A percentile compares a stretch with the other conserved stretches of the same genome.
Conservation (phyloP, 1,140 invertebrate species). For the Notospermus geniculatus region DNA sequence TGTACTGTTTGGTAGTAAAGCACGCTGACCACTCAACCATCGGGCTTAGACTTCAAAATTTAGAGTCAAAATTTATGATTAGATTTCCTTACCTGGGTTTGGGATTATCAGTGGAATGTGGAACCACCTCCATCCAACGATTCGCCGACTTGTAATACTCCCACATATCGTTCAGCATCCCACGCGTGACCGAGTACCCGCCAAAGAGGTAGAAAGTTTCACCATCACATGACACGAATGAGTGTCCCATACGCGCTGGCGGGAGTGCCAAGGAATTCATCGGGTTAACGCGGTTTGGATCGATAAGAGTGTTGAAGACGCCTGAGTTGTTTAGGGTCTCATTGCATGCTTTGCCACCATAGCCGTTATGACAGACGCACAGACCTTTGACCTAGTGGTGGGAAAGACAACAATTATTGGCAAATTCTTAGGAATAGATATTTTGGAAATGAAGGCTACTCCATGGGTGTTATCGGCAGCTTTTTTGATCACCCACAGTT, state of each 20-base stretch:
- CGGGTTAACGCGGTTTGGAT: constrained; percentile 6
- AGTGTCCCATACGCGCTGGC: constrained; percentile 76
- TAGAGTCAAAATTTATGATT: not conserved
- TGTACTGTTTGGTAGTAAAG: too few relatives aligned
- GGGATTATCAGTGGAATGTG: constrained; percentile 33
- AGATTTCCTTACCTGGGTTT: constrained; percentile 28
- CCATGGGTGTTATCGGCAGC: too few relatives aligned
- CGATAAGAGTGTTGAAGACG: constrained; percentile 59
- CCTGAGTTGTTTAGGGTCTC: constrained; percentile 11
- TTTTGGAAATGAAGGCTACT: too few relatives aligned
- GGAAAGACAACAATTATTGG: constrained; percentile 14
- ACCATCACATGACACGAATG: constrained; percentile 70
- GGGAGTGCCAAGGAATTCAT: not conserved
- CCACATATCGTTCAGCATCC: constrained; percentile 84
- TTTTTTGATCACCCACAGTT: too few relatives aligned
- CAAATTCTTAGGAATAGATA: too few relatives aligned
- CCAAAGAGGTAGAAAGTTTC: constrained; percentile 87
- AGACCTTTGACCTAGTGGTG: constrained; percentile 70
- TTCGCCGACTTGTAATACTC: constrained; percentile 82
- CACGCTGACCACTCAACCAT: too few relatives aligned
- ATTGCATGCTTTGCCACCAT: constrained; percentile 72
- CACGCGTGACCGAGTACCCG: constrained; percentile 83
- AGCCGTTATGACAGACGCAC: constrained; percentile 73
- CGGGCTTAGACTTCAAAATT: too few relatives aligned
- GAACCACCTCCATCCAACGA: constrained; percentile 73